A percentile compares a stretch with the other conserved stretches of the same genome.
Evolutionary conservation across 2,888 invertebrate species (phyloP).

Genomic region (Nomada lathburiana): DNA sequence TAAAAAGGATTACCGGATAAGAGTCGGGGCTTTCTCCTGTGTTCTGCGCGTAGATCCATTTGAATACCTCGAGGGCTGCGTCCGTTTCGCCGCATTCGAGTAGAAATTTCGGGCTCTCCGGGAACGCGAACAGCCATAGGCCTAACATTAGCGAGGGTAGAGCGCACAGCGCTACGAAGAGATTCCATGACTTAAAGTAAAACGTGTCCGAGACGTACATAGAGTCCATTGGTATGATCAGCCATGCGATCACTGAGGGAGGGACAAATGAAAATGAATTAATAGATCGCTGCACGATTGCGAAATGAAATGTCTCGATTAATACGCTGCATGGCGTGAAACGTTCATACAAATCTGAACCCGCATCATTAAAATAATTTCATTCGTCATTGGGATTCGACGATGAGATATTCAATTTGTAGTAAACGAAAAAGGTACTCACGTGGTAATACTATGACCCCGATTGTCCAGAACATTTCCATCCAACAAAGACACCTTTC

Average conservation of each 20-base stretch:
- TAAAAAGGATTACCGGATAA: slow-evolving; percentile 87
- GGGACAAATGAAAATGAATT: neutral
- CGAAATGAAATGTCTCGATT: no score
- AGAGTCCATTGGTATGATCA: slow-evolving; percentile 89
- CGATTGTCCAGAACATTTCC: slow-evolving; percentile 94
- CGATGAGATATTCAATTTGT: no score
- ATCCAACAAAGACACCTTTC: slow-evolving; percentile 93
- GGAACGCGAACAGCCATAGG: slow-evolving; percentile 90
- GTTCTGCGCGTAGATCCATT: slow-evolving; percentile 89
- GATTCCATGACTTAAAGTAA: slow-evolving; percentile 92
- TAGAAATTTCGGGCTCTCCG: slow-evolving; percentile 93
- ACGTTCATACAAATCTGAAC: no score
- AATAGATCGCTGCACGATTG: neutral
- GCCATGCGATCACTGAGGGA: slow-evolving; percentile 90
- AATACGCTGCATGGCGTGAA: no score
- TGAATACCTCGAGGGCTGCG: slow-evolving; percentile 89
- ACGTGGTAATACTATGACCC: slow-evolving; percentile 91
- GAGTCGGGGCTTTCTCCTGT: slow-evolving; percentile 89
- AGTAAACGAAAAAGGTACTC: slow-evolving; percentile 75
- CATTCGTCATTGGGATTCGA: no score
- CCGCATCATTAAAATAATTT: no score
- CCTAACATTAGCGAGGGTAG: slow-evolving; percentile 89
- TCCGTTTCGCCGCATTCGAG: slow-evolving; percentile 92
- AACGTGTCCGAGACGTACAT: slow-evolving; percentile 87
- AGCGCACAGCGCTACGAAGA: slow-evolving; percentile 91